phyloP scores from a whole-genome alignment of 1,140 invertebrate genomes.

The Coenobita brevimanus region DNA sequence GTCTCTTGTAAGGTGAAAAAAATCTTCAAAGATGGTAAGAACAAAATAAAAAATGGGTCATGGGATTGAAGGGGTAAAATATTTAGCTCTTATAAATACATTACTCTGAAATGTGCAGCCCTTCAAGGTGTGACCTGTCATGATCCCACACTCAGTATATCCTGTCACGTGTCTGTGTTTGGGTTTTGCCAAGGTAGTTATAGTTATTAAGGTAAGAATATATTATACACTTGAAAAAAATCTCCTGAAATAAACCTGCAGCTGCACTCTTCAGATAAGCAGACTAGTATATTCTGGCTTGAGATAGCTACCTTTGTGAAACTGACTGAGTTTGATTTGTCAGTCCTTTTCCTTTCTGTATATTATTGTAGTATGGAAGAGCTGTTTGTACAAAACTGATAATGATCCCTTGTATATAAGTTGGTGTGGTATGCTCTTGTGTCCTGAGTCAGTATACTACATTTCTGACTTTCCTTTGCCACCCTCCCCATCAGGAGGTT shows the following conservation, averaged over 20 bases:
- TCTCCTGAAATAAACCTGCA: no score
- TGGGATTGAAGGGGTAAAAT: no score
- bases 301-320: conserved; percentile 46
- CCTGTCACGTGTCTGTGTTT: conserved; percentile 31
- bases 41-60: no score
- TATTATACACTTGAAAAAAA: no score
- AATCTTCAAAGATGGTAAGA: no score
- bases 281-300: conserved; percentile 53
- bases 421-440: conserved; percentile 65
- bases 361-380: conserved; percentile 63
- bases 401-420: conserved; percentile 59
- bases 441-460: conserved; percentile 37
- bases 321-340: conserved; percentile 43
- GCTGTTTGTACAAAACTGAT: conserved; percentile 60
- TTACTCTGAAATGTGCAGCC: conserved; percentile 45
- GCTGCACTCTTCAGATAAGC: no score
- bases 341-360: conserved; percentile 51
- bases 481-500: conserved; percentile 46
- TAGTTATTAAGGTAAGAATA: no score
- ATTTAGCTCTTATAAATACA: not conserved
- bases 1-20: no score
- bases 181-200: conserved; percentile 23
- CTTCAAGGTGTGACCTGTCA: conserved; percentile 57
- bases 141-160: conserved; percentile 47
- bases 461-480: conserved; percentile 29